Evolutionary conservation across 2,888 invertebrate genomes (phyloP), one percentile per base, ranked within the genome.

Genomic region (Phalera bucephala): DNA sequence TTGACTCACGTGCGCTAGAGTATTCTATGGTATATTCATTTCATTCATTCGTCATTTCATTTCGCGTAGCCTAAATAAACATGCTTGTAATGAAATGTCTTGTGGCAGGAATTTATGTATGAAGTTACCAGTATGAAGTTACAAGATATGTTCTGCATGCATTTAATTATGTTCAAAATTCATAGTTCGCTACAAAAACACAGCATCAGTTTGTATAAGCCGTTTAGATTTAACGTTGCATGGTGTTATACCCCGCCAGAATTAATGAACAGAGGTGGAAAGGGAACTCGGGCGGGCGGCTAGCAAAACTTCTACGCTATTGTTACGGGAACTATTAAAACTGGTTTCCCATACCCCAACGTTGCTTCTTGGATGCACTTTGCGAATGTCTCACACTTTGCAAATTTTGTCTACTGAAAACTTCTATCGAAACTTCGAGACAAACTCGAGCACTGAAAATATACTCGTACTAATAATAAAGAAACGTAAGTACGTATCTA

Each of bases 231-330:
- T 71, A 63, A 57, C 57, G 55, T 64, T 58, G 51, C 52, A 49
- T 39, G 34, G 40, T 41, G 41, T 48, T 47, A 33, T 22, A 48
- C n/a, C 52, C 40, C 52, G 39, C 45, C 45, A 30, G 53, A 57
- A 64, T 71, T 72, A 74, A 72, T 64, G 62, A 70, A 60, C 48
- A 41, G 40, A 33, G 36, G 31, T 22, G 43, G 33, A 46, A 38
- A 38, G 33, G 42, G 43, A 47, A 42, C 40, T 45, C 43, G 37
- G 47, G 46, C 48, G 49, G 28, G 44, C 49, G 41, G 45, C 52
- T 48, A 55, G 60, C 50, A 64, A 73, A 82, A 80, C 72, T 80
- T 76, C 54, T 47, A 44, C 58, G 59, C 69, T 71, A 73, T 79
- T 81, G 81, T 82, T 79, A 72, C 63, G 59, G 51, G 44, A 75